A percentile compares a stretch with the other conserved stretches of the same genome.
These are phyloP conservation scores for Andrena camellia DNA, from an alignment of 2,888 invertebrate genomes.

Conservation along the genomic window DNA sequence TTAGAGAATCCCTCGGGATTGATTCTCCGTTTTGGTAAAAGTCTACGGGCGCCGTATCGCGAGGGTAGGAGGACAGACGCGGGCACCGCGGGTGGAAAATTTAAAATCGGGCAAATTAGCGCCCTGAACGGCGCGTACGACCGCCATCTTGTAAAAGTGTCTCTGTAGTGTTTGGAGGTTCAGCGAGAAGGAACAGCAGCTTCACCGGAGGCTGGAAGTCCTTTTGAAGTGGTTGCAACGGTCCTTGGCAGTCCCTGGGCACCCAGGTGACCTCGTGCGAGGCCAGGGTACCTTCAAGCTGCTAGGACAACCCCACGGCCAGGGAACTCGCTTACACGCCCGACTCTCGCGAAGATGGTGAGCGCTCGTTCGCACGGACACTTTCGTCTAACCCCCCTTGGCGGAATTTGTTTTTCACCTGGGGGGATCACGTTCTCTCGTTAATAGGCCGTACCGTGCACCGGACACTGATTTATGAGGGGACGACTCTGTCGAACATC, in stretches of 20 bases:
- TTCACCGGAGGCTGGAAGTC: constrained; percentile 80
- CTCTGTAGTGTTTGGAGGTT: constrained; percentile 79
- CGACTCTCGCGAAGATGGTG: constrained; percentile 80
- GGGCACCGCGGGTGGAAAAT: constrained; percentile 23
- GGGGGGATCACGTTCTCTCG: not conserved
- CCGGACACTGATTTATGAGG: not conserved
- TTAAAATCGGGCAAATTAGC: constrained; percentile 64
- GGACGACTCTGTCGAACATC: not conserved
- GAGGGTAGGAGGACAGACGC: not conserved
- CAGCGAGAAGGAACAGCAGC: constrained; percentile 77
- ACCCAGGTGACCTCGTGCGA: constrained; percentile 78
- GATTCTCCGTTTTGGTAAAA: not conserved
- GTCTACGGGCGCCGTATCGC: not conserved
- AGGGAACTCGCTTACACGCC: constrained; percentile 73
- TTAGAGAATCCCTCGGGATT: not conserved
- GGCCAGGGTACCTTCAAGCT: constrained; percentile 75
- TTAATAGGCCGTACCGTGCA: not conserved
- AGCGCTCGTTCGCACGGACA: constrained; percentile 63
- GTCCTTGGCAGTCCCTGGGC: constrained; percentile 80
- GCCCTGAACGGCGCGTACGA: constrained; percentile 60
- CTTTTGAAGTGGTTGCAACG: constrained; percentile 77
- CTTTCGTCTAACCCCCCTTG: constrained; percentile 57
- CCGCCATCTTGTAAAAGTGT: constrained; percentile 82
- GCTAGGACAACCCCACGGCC: constrained; percentile 65
- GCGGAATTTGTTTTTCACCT: constrained; percentile 25